Conservation (phyloP, 2,888 invertebrate species). For the Coelopa pilipes region DNA sequence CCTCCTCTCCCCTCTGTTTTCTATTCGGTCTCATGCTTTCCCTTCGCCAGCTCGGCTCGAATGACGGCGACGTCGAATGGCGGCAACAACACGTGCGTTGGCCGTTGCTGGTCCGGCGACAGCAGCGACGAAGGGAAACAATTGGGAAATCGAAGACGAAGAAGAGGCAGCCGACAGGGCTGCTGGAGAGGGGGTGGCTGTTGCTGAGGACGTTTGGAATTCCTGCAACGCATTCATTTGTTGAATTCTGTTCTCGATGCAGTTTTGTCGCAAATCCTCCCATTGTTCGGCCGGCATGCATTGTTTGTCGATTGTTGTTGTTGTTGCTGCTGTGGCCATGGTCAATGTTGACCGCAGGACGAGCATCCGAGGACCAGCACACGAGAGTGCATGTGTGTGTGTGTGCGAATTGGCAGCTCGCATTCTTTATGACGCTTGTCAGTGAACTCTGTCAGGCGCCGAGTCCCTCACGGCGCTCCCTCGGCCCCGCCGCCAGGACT, state of each 20-base stretch:
- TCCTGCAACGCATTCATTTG: neutral
- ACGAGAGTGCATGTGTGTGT: neutral
- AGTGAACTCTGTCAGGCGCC: slow-evolving; percentile 57
- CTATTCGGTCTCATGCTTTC: no score
- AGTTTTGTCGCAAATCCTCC: neutral
- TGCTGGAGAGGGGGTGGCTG: neutral
- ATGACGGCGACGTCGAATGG: no score
- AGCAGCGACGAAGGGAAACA: neutral
- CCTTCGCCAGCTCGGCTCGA: no score
- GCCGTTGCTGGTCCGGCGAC: neutral
- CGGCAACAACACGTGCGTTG: no score
- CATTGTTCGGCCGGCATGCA: neutral
- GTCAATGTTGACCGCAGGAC: no score
- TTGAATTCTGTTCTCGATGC: neutral
- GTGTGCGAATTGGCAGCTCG: slow-evolving; percentile 48
- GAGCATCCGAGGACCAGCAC: no score
- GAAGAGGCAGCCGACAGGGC: neutral
- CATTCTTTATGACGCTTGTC: slow-evolving; percentile 59
- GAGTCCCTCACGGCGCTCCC: no score
- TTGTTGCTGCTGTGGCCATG: no score
- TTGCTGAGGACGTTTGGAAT: no score
- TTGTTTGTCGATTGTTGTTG: neutral
- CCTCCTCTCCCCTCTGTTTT: no score
- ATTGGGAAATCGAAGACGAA: neutral
- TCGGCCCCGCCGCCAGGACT: no score